Percentiles rank a stretch among this genome's conserved stretches.
phyloP scores from a whole-genome alignment of 2,113 vertebrate species.

The Menidia beryllina region DNA sequence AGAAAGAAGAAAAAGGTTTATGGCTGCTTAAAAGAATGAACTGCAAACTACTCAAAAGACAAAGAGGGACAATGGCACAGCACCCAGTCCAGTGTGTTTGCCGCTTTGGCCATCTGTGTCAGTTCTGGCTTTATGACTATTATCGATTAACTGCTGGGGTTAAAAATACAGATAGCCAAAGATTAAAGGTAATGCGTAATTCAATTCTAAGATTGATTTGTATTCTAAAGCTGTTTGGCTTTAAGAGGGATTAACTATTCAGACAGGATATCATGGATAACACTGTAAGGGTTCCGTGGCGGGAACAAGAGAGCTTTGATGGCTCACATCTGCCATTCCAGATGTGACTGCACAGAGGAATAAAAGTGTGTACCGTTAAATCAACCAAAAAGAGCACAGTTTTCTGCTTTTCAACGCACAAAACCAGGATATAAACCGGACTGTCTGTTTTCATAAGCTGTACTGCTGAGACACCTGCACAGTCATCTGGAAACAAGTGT shows the following conservation, averaged over 20 bases:
- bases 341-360: neutral
- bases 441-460: neutral
- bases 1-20: too few species aligned
- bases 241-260: conserved; percentile 4
- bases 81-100: too few species aligned
- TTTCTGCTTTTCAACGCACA: neutral
- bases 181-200: neutral
- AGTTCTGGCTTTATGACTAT: neutral
- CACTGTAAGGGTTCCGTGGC: neutral
- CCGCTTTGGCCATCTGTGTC: neutral
- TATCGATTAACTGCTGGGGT: neutral
- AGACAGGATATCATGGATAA: conserved; percentile 12
- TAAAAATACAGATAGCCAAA: neutral
- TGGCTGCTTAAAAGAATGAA: too few species aligned
- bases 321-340: conserved; percentile 3
- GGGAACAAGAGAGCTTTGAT: neutral
- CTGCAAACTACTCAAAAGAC: too few species aligned
- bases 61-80: too few species aligned
- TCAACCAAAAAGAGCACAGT: neutral
- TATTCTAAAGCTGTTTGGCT: conserved; percentile 2
- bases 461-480: too few species aligned
- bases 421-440: neutral
- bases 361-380: neutral
- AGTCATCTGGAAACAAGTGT: too few species aligned
- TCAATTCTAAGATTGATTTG: neutral